These are phyloP conservation scores for Dromaius novaehollandiae DNA, from an alignment of 2,113 vertebrate species.

Conservation along the genomic window DNA sequence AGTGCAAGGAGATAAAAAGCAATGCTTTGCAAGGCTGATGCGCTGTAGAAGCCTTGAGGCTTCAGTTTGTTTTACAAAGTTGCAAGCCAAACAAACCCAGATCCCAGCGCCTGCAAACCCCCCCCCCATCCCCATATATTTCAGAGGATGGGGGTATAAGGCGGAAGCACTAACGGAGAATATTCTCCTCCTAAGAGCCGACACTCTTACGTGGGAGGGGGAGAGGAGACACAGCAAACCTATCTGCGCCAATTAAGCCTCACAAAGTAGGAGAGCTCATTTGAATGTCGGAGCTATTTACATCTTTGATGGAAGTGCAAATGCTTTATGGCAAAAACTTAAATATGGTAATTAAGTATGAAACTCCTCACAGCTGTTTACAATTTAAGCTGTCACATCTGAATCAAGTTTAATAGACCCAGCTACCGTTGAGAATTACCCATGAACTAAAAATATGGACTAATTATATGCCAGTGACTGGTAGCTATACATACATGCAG, in stretches of 20 bases:
- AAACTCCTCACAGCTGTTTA: conserved; percentile 83
- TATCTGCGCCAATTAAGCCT: conserved; percentile 33
- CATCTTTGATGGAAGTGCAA: conserved; percentile 72
- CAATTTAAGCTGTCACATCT: conserved; percentile 79
- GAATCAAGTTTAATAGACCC: conserved; percentile 79
- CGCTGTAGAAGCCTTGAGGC: neutral
- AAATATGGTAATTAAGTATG: conserved; percentile 80
- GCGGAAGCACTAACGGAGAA: fast-evolving
- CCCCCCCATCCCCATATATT: neutral
- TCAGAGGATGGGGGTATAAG: fast-evolving
- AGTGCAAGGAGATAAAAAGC: neutral
- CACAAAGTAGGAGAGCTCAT: conserved; percentile 62
- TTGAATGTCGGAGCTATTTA: conserved; percentile 62
- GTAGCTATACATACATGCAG: conserved; percentile 3
- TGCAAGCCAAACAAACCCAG: neutral
- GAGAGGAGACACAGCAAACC: neutral
- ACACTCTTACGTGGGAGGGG: neutral
- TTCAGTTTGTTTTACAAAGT: fast-evolving
- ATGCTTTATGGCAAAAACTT: conserved; percentile 73
- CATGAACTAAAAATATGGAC: conserved; percentile 74
- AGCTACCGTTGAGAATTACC: conserved; percentile 73
- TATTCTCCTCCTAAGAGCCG: neutral
- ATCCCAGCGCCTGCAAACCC: fast-evolving
- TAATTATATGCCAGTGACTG: conserved; percentile 49
- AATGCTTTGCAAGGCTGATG: neutral